Base-by-base conservation (phyloP, 2,888 invertebrate species). In the Pollenia griseotomentosa region DNA sequence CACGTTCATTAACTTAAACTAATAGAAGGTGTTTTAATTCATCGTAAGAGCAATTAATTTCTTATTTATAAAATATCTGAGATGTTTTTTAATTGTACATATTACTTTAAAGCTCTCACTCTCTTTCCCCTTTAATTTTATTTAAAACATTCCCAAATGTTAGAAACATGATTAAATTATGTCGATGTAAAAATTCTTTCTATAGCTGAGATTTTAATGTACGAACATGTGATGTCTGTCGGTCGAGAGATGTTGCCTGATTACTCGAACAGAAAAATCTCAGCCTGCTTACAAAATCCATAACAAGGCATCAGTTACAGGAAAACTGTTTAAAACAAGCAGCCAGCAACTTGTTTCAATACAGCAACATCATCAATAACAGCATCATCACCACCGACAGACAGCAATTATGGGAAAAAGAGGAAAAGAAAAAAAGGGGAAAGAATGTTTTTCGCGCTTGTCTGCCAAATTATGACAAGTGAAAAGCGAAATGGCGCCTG, bases 401-500 rank as follows among this genome's bases (percentile, higher is more conserved):
- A 2, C 55, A 81, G 11, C 61, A 44, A 71, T 51, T 33, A 19
- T 51, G 19, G 33, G 14, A 70, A 40, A 6, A 23, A 44, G 65
- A 33, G 33, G 11, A 23, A 42, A 23, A 12, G 19, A 16, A 9
- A 48, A 42, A 65, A 66, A 59, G 66, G 51, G 80, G 42, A 53
- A 82, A 68, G 16, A 85, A 85, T 88, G 73, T 83, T 88, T 86
- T 88, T 88, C 81, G 87, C 83, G 87, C 86, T 84, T 88, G 89
- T 87, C 88, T 88, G 88, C 83, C 84, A 89, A 89, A 88, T 89
- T 88, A 89, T 89, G 88, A 88, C 83, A 88, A 87, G 86, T 82
- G 70, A 83, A 88, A 87, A 83, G 77, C 71, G 85, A 77, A 85
- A 85, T 82, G 85, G 83, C 86, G 86, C 79, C 85, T 81, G 86